Base-by-base conservation (phyloP, 2,888 invertebrate genomes). In the Sericinus montela region DNA sequence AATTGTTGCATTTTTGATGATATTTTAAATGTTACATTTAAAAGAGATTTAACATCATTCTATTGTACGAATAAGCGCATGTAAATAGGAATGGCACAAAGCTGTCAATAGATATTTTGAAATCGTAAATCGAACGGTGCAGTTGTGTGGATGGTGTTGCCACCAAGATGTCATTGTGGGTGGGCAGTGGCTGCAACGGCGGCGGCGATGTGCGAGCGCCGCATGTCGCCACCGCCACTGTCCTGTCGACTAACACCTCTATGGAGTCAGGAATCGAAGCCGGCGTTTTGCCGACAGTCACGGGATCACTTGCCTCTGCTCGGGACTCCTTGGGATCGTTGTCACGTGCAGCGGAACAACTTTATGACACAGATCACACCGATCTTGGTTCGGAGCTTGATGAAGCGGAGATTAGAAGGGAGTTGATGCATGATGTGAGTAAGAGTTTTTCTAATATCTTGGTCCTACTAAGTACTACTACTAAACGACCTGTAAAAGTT, bases 341-440 rank as follows among this genome's bases (percentile, higher is more conserved):
- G 52, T 91, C 91, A 37, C 84, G 91, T 47, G 90, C 91, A 4
- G 88, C 84, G 1, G 93, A 93, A 65, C 92, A 92, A 30, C 77
- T 91, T 42, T 94, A 94, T 72, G 93, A 94, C 68, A 94, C 94
- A 44, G 95, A 95, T 73, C 94, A 94, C 66, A 95, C 95, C 14
- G 95, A 95, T 75, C 90, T 95, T 45, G 94, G 92, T 54, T 95
- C 95, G 43, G 95, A 95, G 69, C 82, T 92, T 58, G 95, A 95
- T 75, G 95, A 95, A 74, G 92, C 93, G 29, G 94, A 95, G 72
- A 90, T 94, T 60, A 90, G 93, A 51, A 87, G 94, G 64, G 94
- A 94, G 78, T 86, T 96, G 67, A 90, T 96, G 63, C 93, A 94
- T 76, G 95, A 95, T 84, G 95, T 95, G 80, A 92, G 94, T 90